Evolutionary conservation across 2,113 vertebrate genomes (phyloP).

Genomic region (Megaleporinus macrocephalus): DNA sequence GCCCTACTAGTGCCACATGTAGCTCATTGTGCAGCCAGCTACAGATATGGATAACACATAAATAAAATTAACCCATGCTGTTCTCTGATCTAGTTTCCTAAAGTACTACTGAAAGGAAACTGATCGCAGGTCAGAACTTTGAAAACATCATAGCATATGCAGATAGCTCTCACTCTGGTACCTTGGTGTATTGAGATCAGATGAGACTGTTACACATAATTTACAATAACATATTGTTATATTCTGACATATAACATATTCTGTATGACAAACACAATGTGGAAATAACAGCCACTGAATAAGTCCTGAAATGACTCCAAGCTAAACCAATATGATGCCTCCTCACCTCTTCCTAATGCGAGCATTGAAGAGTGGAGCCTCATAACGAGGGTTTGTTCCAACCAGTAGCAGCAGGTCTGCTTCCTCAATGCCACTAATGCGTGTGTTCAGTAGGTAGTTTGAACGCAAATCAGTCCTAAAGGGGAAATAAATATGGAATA

Average conservation of each 20-base stretch:
- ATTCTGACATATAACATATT: too few relatives aligned
- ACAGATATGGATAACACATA: constrained; percentile 16
- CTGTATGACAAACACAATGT: too few relatives aligned
- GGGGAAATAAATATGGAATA: not conserved
- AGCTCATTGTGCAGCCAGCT: constrained; percentile 98
- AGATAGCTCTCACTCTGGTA: not conserved
- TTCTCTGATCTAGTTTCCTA: not conserved
- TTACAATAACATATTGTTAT: not conserved
- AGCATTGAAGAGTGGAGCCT: constrained; percentile 94
- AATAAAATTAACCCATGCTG: not conserved
- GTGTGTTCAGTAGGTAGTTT: constrained; percentile 92
- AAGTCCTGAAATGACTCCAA: not conserved
- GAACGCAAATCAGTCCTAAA: constrained; percentile 87
- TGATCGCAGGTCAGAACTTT: not conserved
- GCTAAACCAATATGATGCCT: too few relatives aligned
- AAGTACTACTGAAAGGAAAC: not conserved
- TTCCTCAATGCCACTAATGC: constrained; percentile 92
- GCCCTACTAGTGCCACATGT: constrained; percentile 87
- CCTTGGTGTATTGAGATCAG: not conserved
- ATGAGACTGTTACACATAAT: not conserved
- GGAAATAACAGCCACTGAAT: not conserved
- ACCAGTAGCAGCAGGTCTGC: constrained; percentile 89
- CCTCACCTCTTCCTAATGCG: constrained; percentile 92
- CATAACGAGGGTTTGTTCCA: constrained; percentile 94
- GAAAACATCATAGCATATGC: not conserved